Evolutionary conservation across 2,888 invertebrate species (phyloP).

Genomic region (Agapetus fuscipes): DNA sequence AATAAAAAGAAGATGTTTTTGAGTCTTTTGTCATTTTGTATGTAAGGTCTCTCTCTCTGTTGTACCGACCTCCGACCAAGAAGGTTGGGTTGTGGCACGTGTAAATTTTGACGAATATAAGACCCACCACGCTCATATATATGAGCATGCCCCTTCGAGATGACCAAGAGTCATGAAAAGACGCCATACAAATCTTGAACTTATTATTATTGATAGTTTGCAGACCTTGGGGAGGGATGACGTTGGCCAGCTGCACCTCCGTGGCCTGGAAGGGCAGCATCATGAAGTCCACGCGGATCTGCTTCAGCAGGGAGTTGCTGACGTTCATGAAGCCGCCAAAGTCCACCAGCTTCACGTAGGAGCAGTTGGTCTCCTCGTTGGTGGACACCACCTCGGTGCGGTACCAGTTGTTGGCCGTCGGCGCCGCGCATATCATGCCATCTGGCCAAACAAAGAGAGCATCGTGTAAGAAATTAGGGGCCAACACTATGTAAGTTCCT

Average conservation of each 20-base stretch:
- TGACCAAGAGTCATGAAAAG: too few relatives aligned
- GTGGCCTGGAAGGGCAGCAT: conserved; percentile 94
- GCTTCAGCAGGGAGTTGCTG: conserved; percentile 67
- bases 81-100: too few relatives aligned
- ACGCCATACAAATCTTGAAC: too few relatives aligned
- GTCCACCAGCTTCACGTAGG: conserved; percentile 84
- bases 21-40: too few relatives aligned
- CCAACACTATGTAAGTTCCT: neutral
- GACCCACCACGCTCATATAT: too few relatives aligned
- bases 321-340: conserved; percentile 88
- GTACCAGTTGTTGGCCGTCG: conserved; percentile 80
- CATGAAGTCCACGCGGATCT: conserved; percentile 91
- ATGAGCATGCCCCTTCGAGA: too few relatives aligned
- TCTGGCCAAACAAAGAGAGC: too few relatives aligned
- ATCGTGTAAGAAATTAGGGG: conserved; percentile 4
- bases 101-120: too few relatives aligned
- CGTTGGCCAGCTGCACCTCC: conserved; percentile 87
- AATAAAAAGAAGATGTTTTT: too few relatives aligned
- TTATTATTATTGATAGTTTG: too few relatives aligned
- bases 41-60: too few relatives aligned
- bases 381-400: conserved; percentile 70
- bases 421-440: conserved; percentile 83
- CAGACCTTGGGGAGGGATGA: conserved; percentile 72
- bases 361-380: conserved; percentile 59
- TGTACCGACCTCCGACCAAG: too few relatives aligned